These are phyloP conservation scores for Sympetrum striolatum DNA, from an alignment of 2,888 invertebrate genomes.

Conservation along the genomic window DNA sequence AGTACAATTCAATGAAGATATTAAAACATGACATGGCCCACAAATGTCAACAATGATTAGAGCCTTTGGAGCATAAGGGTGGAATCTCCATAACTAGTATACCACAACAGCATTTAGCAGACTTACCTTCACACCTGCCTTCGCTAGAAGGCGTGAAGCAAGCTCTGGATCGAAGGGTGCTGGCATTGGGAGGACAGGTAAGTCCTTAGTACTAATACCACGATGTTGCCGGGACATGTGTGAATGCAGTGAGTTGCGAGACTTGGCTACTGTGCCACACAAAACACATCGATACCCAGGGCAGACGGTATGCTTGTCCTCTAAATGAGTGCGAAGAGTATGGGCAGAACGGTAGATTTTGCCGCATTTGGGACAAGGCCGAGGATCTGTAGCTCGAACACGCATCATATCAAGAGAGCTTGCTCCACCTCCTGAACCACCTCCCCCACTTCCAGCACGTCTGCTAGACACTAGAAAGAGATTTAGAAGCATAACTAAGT, in stretches of 20 bases:
- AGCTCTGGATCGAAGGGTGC: constrained; percentile 90
- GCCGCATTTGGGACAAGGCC: constrained; percentile 91
- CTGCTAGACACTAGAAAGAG: constrained; percentile 50
- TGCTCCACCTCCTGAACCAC: constrained; percentile 8
- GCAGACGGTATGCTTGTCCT: constrained; percentile 92
- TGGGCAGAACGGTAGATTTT: constrained; percentile 93
- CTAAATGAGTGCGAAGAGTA: constrained; percentile 87
- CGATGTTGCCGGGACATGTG: constrained; percentile 94
- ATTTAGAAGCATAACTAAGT: constrained; percentile 46
- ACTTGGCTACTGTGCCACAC: constrained; percentile 92
- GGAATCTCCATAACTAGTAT: background rate
- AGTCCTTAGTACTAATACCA: constrained; percentile 90
- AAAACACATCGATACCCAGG: constrained; percentile 91
- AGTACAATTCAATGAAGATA: background rate
- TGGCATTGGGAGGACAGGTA: constrained; percentile 92
- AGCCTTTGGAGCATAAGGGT: too few relatives aligned
- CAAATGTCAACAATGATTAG: background rate
- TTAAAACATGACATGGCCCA: too few relatives aligned
- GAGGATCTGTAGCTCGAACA: constrained; percentile 88
- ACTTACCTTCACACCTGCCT: constrained; percentile 83
- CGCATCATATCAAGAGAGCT: constrained; percentile 84
- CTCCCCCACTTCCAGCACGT: constrained; percentile 26
- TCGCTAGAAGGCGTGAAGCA: constrained; percentile 83
- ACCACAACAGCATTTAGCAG: constrained; percentile 53
- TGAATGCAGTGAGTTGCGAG: constrained; percentile 88